Evolutionary conservation across 2,888 invertebrate species (phyloP), one percentile per base, ranked within the genome.

Genomic region (Volucella bombylans): DNA sequence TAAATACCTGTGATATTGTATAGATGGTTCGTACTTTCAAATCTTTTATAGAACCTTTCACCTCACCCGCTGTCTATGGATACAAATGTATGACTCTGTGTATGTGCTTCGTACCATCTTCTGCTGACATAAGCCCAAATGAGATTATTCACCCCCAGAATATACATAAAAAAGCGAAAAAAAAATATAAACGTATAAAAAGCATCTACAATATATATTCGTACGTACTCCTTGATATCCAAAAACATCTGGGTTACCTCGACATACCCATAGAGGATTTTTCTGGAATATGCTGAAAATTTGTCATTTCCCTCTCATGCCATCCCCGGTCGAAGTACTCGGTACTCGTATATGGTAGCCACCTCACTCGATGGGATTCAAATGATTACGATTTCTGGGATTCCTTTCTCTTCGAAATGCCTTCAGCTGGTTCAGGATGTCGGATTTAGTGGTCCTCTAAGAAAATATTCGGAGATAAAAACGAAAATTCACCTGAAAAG

Each of bases 391-490:
- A 78, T 73, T 73, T 61, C 18, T 57, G 47, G 61, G 41, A 68
- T 61, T 62, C 59, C 57, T 57, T 67, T 54, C 15, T 41, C 71
- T 49, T 14, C 49, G 31, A 47, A 31, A 23, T 57, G 55, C 65
- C 45, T 65, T 43, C 11, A 64, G 52, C 47, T 52, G 14, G 43
- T 52, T 62, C 47, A 65, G 76, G 50, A 72, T 55, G 78, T 50
- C 78, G 78, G 71, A 59, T 62, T 72, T 67, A 38, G 71, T 61
- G 43, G 71, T 52, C 39, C 11, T 78, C 78, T 61, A 72, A 67
- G 72, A 62, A 68, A 82, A 82, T 78, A 82, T 82, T 78, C 72
- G 50, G 72, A 72, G 72, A 62, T 62, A 81, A 65, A 71, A 50
- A 57, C 55, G 55, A 49, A 76, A 77, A 45, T 77, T 61, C 61